Conservation (phyloP, 92 coral and sea anemone genomes). For the Paragorgia papillata region DNA sequence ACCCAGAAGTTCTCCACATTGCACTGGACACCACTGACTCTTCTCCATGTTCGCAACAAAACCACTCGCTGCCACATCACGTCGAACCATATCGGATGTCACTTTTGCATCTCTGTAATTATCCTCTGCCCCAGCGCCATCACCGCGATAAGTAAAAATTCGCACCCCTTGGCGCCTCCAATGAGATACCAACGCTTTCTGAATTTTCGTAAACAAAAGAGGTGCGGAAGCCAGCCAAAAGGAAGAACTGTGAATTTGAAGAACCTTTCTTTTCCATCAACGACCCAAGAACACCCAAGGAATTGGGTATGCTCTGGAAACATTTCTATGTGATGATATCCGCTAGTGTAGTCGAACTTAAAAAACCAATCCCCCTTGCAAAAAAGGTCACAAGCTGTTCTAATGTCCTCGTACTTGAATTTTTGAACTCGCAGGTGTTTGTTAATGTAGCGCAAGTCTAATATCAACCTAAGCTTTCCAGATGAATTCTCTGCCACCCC, state of each 20-base stretch:
- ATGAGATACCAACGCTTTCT: slow-evolving; percentile 55
- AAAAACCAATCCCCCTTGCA: slow-evolving; percentile 30
- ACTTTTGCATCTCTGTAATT: slow-evolving; percentile 35
- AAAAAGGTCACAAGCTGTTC: slow-evolving; percentile 40
- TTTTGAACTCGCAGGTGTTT: slow-evolving; percentile 35
- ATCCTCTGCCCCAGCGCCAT: slow-evolving; percentile 55
- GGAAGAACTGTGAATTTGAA: slow-evolving; percentile 46
- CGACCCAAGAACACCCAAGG: slow-evolving; percentile 57
- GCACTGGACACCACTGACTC: slow-evolving; percentile 65
- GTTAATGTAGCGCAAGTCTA: slow-evolving; percentile 52
- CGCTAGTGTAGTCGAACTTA: slow-evolving; percentile 48
- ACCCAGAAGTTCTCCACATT: slow-evolving; percentile 59
- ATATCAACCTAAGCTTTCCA: slow-evolving; percentile 43
- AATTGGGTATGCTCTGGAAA: slow-evolving; percentile 51
- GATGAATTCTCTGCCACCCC: slow-evolving; percentile 45
- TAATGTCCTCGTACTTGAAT: slow-evolving; percentile 53
- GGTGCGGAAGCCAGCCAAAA: slow-evolving; percentile 45
- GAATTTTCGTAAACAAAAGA: slow-evolving; percentile 51
- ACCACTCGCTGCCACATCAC: slow-evolving; percentile 51
- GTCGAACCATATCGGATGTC: slow-evolving; percentile 47
- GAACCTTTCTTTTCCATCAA: slow-evolving; percentile 8
- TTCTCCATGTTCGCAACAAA: slow-evolving; percentile 57
- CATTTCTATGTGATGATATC: slow-evolving; percentile 61
- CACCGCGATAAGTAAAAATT: slow-evolving; percentile 60
- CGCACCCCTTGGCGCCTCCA: slow-evolving; percentile 60